phyloP scores from a whole-genome alignment of 2,113 vertebrate species.

The Jacana jacana region DNA sequence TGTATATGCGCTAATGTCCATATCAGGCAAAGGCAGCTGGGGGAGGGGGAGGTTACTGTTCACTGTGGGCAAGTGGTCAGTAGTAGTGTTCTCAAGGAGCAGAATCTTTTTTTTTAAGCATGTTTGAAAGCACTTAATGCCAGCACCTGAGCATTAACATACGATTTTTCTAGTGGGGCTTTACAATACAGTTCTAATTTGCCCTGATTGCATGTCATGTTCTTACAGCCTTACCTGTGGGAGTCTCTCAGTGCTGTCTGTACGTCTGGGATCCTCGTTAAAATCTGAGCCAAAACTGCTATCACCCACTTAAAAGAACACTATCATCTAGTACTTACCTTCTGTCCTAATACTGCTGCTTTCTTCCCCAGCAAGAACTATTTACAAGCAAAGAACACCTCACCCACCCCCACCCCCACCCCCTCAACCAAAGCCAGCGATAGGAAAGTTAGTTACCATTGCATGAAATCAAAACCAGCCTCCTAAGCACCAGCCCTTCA shows the following conservation, averaged over 20 bases:
- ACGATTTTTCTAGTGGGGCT: not conserved
- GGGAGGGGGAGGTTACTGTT: too few relatives aligned
- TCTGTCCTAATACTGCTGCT: not conserved
- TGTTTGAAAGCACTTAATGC: not conserved
- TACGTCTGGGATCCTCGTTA: not conserved
- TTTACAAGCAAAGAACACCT: not conserved
- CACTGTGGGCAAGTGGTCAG: not conserved
- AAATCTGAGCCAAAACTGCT: not conserved
- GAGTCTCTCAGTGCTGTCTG: not conserved
- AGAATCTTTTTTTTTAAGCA: too few relatives aligned
- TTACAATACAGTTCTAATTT: not conserved
- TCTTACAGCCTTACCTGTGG: not conserved
- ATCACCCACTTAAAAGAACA: not conserved
- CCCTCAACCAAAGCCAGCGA: not conserved
- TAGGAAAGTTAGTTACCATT: not conserved
- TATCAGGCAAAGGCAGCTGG: too few relatives aligned
- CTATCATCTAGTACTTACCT: not conserved
- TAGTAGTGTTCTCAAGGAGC: not conserved
- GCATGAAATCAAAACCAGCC: not conserved
- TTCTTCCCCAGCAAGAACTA: not conserved
- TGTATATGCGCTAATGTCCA: not conserved
- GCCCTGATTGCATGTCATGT: rapidly evolving
- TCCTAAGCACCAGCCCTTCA: not conserved
- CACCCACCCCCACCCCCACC: too few relatives aligned
- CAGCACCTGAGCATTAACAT: too few relatives aligned